phyloP scores from a whole-genome alignment of 2,888 invertebrate genomes.

The Orthosia incerta region DNA sequence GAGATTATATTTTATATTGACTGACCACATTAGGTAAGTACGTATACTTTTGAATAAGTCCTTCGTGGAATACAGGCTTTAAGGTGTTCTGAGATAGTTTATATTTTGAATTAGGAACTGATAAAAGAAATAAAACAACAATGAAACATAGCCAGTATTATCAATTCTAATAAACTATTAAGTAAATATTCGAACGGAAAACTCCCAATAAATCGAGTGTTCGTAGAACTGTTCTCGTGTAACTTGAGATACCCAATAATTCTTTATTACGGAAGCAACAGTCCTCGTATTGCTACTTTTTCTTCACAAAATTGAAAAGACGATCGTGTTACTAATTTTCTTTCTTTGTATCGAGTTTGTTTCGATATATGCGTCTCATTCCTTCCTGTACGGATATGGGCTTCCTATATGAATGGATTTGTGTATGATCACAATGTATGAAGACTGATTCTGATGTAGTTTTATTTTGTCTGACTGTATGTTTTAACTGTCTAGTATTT shows the following conservation, averaged over 20 bases:
- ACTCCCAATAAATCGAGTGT: not conserved
- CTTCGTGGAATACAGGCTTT: too few relatives aligned
- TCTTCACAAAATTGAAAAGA: conserved; percentile 58
- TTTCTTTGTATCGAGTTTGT: conserved; percentile 12
- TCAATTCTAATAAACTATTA: not conserved
- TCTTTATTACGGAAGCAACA: conserved; percentile 34
- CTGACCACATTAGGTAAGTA: too few relatives aligned
- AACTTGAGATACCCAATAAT: conserved; percentile 40
- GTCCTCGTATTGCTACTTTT: conserved; percentile 53
- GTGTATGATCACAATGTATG: conserved; percentile 26
- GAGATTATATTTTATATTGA: too few relatives aligned
- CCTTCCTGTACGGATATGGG: conserved; percentile 67
- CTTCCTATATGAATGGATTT: conserved; percentile 62
- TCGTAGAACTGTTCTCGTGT: not conserved
- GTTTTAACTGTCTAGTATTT: not conserved
- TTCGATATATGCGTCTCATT: conserved; percentile 26
- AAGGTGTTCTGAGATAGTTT: too few relatives aligned
- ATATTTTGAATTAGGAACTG: too few relatives aligned
- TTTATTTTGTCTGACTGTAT: not conserved
- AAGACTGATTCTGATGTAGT: conserved; percentile 14
- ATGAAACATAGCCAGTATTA: not conserved
- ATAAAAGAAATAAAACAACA: too few relatives aligned
- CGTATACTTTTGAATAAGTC: too few relatives aligned
- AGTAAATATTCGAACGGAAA: not conserved
- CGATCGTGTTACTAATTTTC: conserved; percentile 38